These are phyloP conservation scores for Coranthus polyacanthus DNA, from an alignment of 2,797 vertebrate genomes.

Conservation along the genomic window DNA sequence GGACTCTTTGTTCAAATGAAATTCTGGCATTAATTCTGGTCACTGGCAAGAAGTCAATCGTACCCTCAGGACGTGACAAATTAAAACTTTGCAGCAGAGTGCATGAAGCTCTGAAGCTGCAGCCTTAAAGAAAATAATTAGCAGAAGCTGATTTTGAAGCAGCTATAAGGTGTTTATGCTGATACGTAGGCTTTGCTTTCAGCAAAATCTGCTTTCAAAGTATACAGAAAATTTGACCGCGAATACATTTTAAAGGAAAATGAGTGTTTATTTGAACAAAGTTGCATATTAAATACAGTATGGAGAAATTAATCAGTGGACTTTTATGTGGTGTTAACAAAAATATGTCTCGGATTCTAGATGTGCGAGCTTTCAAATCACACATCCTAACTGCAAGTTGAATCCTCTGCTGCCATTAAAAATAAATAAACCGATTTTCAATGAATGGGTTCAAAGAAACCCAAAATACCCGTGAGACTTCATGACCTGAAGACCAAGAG, in stretches of 20 bases:
- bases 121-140: conserved; percentile 30
- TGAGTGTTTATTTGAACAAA: background rate
- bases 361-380: conserved; percentile 2
- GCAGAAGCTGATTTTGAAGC: conserved; percentile 3
- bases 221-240: background rate
- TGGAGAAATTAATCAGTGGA: background rate
- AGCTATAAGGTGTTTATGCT: background rate
- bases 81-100: conserved; percentile 7
- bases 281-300: background rate
- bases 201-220: background rate
- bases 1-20: conserved; percentile 13
- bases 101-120: background rate
- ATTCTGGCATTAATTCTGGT: background rate
- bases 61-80: conserved; percentile 20
- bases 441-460: conserved; percentile 15
- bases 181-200: background rate
- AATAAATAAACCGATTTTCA: conserved; percentile 24
- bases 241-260: background rate
- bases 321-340: background rate
- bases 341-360: background rate
- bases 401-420: conserved; percentile 28
- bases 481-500: conserved; percentile 25
- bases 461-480: conserved; percentile 15
- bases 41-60: conserved; percentile 25
- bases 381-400: background rate